These are phyloP conservation scores for Camptogramma bilineatum DNA, from an alignment of 2,888 invertebrate species.

Conservation along the genomic window DNA sequence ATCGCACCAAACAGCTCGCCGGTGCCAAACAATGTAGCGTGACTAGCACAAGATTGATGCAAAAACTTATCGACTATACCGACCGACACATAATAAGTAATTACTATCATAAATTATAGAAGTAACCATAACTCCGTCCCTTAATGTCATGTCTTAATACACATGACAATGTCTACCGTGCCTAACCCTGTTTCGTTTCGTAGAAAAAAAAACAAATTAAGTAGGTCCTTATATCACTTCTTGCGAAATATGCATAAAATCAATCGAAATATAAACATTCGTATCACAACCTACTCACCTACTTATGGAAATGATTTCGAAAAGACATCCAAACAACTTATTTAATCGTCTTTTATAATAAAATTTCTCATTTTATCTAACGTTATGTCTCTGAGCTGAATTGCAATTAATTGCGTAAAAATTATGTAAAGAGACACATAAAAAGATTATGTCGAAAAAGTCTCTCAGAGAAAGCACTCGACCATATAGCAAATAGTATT, in stretches of 20 bases:
- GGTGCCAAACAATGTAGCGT: constrained; percentile 59
- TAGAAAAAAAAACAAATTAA: too few species aligned
- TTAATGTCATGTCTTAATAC: neutral
- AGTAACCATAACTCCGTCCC: too few species aligned
- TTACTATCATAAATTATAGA: neutral
- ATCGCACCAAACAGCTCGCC: constrained; percentile 54
- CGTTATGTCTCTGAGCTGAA: neutral
- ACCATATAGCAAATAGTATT: constrained; percentile 53
- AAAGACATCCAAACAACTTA: neutral
- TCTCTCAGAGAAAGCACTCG: constrained; percentile 59
- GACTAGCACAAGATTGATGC: constrained; percentile 52
- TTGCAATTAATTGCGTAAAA: neutral
- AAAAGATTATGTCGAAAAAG: constrained; percentile 15
- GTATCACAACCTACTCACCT: neutral
- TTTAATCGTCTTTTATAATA: neutral
- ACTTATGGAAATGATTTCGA: neutral
- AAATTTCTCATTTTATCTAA: neutral
- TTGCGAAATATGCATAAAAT: neutral
- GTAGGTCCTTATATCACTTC: neutral
- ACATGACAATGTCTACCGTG: neutral
- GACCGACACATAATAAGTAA: neutral
- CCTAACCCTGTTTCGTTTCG: too few species aligned
- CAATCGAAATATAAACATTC: neutral
- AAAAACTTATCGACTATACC: constrained; percentile 49
- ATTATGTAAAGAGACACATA: constrained; percentile 20